Base-by-base conservation (phyloP, 1,140 invertebrate genomes). In the Cydia strobilella region DNA sequence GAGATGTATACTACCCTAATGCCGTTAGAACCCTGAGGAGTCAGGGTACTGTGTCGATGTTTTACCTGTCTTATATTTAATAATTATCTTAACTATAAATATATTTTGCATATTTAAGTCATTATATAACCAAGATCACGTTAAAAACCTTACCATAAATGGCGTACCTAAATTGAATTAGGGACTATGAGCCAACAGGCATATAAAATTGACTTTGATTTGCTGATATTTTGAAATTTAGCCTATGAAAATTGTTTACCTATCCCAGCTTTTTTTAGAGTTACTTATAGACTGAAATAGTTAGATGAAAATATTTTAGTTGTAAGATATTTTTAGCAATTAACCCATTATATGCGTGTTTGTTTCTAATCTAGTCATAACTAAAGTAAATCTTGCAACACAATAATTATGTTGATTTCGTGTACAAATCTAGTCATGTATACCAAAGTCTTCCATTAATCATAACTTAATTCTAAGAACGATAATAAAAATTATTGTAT, bases 381-480 rank as follows among this genome's bases (percentile, higher is more conserved):
- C 12, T 42, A 2, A 10, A 31, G 31, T 31, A 31, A 31, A 31
- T 4, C 2, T 31, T 31, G 31, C 2, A 31, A 31, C 31, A 31
- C 31, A 31, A 31, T 13, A 42, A 4, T 25, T 27, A 39, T 39
- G 35, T 39, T 39, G 7, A 25, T 31, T 25, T 31, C 31, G 6
- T 35, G n/a, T 31, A 31, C 18, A 71, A 18, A n/a, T 18, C 35
- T 71, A 71, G 35, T 31, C 66, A 18, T 31, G 10, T 18, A 2
- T 31, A 66, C 18, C 23, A 31, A 23, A 31, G 65, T 31, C 65
- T 31, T 39, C 65, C 25, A 39, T 23, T 69, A 69, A 31, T 27
- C 35, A 69, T 27, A 69, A 65, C 1, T 9, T 31, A n/a, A 69
- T 69, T 59, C 54, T 59, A 59, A 20, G 54, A 59, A 59, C 7